phyloP scores from a whole-genome alignment of 2,888 invertebrate genomes.

The Sesia apiformis region DNA sequence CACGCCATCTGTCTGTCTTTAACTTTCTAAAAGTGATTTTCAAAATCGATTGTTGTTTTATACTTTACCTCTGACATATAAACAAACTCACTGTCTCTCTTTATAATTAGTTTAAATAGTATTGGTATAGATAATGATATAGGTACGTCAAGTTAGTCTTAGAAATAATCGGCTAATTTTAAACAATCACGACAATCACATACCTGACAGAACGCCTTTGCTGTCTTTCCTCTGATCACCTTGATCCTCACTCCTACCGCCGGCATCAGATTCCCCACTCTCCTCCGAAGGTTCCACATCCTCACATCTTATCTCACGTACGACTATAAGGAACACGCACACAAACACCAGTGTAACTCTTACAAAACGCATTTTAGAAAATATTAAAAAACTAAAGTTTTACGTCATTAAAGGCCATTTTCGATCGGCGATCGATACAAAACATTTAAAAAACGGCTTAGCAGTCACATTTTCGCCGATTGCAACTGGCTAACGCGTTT shows the following conservation, averaged over 20 bases:
- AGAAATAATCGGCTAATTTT: too few relatives aligned
- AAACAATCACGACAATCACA: neutral
- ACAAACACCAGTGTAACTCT: constrained; percentile 56
- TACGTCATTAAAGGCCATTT: constrained; percentile 49
- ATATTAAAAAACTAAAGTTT: constrained; percentile 20
- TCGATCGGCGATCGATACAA: constrained; percentile 21
- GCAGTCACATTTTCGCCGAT: constrained; percentile 68
- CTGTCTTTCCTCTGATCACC: constrained; percentile 42
- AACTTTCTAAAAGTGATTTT: too few relatives aligned
- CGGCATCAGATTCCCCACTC: constrained; percentile 18
- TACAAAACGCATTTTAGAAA: constrained; percentile 56
- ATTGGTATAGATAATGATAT: too few relatives aligned
- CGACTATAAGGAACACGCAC: constrained; percentile 42
- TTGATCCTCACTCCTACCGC: constrained; percentile 21
- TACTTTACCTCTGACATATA: too few relatives aligned
- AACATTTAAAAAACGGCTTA: constrained; percentile 24
- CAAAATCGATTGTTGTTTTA: too few relatives aligned
- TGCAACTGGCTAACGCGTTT: constrained; percentile 23
- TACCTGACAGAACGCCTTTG: constrained; percentile 49
- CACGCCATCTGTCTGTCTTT: too few relatives aligned
- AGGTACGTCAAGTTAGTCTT: too few relatives aligned
- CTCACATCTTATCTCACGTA: constrained; percentile 43
- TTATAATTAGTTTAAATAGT: too few relatives aligned
- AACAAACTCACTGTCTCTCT: too few relatives aligned
- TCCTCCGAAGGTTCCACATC: constrained; percentile 30